A percentile compares a stretch with the other conserved stretches of the same genome.
Conservation (phyloP, 2,113 vertebrate genomes). For the Pygoscelis adeliae region DNA sequence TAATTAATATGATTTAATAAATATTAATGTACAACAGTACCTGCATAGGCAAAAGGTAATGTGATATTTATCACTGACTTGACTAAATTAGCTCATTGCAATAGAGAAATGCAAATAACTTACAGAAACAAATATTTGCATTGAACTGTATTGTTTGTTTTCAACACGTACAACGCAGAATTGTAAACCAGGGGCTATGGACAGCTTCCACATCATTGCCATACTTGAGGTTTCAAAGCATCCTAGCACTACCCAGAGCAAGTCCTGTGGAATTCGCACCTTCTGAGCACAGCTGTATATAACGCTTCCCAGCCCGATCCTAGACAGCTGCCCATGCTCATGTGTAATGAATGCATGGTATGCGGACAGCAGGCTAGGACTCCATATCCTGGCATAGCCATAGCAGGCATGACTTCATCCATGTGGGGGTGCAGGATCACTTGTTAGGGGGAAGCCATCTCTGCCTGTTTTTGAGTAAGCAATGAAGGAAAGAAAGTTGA, state of each 20-base stretch:
- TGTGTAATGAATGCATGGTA: background rate
- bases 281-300: background rate
- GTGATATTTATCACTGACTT: background rate
- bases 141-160: background rate
- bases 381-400: background rate
- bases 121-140: background rate
- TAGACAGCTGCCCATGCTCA: background rate
- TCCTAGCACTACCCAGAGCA: background rate
- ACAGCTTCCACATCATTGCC: background rate
- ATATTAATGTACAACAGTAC: background rate
- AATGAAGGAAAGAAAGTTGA: background rate
- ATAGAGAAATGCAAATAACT: background rate
- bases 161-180: background rate
- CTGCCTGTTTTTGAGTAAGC: background rate
- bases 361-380: background rate
- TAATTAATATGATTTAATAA: slow-evolving; percentile 31
- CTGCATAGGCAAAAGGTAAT: background rate
- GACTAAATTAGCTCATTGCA: background rate
- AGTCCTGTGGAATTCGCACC: background rate
- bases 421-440: background rate
- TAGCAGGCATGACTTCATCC: background rate
- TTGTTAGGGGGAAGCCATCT: background rate
- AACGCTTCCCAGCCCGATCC: background rate
- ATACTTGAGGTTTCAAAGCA: background rate
- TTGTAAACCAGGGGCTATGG: background rate